Evolutionary conservation across 2,113 vertebrate genomes (phyloP).

Genomic region (Chaetodon auriga): DNA sequence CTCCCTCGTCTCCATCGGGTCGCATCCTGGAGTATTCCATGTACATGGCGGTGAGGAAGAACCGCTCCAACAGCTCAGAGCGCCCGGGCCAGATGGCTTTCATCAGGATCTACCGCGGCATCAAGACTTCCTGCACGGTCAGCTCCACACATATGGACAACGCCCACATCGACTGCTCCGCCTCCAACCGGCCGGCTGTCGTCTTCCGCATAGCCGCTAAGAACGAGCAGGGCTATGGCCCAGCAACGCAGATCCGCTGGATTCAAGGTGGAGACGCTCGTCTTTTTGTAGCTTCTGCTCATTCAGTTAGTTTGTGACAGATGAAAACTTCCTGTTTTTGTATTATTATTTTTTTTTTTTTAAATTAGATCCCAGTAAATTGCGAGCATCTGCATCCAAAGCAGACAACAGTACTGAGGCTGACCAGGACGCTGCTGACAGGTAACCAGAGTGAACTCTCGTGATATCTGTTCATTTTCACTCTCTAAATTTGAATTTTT

Average conservation of each 20-base stretch:
- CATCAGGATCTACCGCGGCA: slow-evolving; percentile 96
- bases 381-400: slow-evolving; percentile 59
- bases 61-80: slow-evolving; percentile 82
- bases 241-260: slow-evolving; percentile 98
- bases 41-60: slow-evolving; percentile 95
- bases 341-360: slow-evolving; percentile 21
- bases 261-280: slow-evolving; percentile 89
- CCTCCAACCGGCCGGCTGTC: slow-evolving; percentile 89
- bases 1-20: slow-evolving; percentile 93
- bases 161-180: slow-evolving; percentile 93
- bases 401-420: slow-evolving; percentile 52
- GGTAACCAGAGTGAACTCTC: slow-evolving; percentile 50
- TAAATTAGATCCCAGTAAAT: slow-evolving; percentile 75
- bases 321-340: not conserved
- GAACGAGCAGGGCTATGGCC: slow-evolving; percentile 97
- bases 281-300: not conserved
- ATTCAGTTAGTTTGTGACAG: not conserved
- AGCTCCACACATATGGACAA: slow-evolving; percentile 91
- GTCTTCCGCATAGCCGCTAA: slow-evolving; percentile 98
- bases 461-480: not conserved
- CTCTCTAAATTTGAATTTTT: not conserved
- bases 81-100: slow-evolving; percentile 91
- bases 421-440: slow-evolving; percentile 73
- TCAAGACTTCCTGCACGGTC: slow-evolving; percentile 92
- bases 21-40: slow-evolving; percentile 97